Base-by-base conservation (phyloP, 2,113 vertebrate genomes). In the Ctenodactylus gundi region DNA sequence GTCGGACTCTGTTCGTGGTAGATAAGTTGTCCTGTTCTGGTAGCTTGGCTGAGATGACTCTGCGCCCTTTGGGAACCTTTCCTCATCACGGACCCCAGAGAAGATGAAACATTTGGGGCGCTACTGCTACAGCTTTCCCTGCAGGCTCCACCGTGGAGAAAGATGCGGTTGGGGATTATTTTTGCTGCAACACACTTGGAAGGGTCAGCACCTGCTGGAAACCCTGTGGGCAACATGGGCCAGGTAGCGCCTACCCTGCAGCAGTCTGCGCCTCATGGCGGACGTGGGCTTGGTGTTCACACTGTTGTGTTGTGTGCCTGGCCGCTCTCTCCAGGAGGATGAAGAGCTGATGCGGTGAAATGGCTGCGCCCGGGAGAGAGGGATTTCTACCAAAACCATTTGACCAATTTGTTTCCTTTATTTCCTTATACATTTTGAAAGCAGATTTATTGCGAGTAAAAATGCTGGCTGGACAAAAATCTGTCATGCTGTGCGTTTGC, bases 391-490 rank as follows among this genome's bases (percentile, higher is more conserved):
- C 58, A 83, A 64, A 88, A 64, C 5, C 4, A 91, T 91, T 88
- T 80, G 57, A 62, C 73, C 51, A 27, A 2, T 64, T 60, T 58
- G 60, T 41, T 68, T 51, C 62, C n/a, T 93, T 81, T 87, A 41
- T 92, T 62, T 90, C 67, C 39, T 64, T 85, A 90, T 70, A 67
- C 68, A 95, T 93, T 96, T 94, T 94, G 53, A 96, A 88, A 94
- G 82, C 91, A 86, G 68, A 94, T 84, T 65, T 94, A 91, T 96
- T 73, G 57, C 51, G 75, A 58, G 83, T 39, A 44, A 94, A 97
- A 96, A 64, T 88, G 82, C 90, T 96, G 60, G 67, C 88, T 93
- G 90, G 90, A 93, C 95, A 95, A 92, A 96, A 31, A 55, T 58
- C 34, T 86, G 39, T 60, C 76, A 62, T 67, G 85, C 90, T 92